Evolutionary conservation across 2,888 invertebrate species (phyloP).

Genomic region (Acrobasis repandana): DNA sequence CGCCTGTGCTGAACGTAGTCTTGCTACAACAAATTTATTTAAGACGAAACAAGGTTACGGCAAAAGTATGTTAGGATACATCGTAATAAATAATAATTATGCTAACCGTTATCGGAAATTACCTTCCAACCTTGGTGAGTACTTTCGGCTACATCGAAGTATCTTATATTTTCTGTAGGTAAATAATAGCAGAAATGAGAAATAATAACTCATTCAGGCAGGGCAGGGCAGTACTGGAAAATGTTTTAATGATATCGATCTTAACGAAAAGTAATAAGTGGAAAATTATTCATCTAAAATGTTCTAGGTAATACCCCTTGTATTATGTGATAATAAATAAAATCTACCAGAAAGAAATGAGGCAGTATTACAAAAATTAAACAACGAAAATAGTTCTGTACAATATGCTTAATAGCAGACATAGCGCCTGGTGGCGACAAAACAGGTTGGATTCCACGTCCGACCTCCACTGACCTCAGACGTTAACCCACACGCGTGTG

Average conservation of each 20-base stretch:
- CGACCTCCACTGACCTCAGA: slow-evolving; percentile 36
- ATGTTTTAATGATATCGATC: not conserved
- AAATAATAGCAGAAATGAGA: not conserved
- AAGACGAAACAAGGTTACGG: not conserved
- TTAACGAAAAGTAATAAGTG: too few relatives aligned
- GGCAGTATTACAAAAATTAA: too few relatives aligned
- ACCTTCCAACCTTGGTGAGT: not conserved
- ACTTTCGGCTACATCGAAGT: not conserved
- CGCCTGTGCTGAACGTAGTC: slow-evolving; percentile 10
- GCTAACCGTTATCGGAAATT: not conserved
- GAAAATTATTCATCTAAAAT: too few relatives aligned
- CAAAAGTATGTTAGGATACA: slow-evolving; percentile 7
- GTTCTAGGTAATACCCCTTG: too few relatives aligned
- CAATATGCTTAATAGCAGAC: not conserved
- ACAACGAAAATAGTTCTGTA: not conserved
- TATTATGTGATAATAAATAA: too few relatives aligned
- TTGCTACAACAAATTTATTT: slow-evolving; percentile 14
- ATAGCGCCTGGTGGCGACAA: slow-evolving; percentile 23
- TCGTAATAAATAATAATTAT: not conserved
- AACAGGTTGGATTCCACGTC: slow-evolving; percentile 33
- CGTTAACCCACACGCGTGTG: slow-evolving; percentile 12
- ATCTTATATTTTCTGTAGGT: not conserved
- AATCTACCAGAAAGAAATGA: too few relatives aligned
- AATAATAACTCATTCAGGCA: not conserved
- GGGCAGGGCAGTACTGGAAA: not conserved